phyloP scores from a whole-genome alignment of 30 jellyfish, hydroid and myxozoan genomes.

The Clytia hemisphaerica region DNA sequence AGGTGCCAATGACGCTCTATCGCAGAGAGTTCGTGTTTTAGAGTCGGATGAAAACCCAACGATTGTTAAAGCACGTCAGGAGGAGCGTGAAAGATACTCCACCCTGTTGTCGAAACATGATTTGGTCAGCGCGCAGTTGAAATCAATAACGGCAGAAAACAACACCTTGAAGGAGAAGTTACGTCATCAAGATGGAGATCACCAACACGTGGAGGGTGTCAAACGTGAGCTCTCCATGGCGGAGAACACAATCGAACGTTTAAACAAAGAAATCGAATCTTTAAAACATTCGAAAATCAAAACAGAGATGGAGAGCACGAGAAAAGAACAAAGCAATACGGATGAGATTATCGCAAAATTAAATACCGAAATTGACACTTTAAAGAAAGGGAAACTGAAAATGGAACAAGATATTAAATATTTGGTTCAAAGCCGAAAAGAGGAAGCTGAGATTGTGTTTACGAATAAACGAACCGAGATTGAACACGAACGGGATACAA shows the following conservation, averaged over 20 bases:
- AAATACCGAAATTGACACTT: constrained; percentile 29
- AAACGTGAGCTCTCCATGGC: neutral
- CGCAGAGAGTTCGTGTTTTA: neutral
- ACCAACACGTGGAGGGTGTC: constrained; percentile 12
- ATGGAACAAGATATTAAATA: constrained; percentile 17
- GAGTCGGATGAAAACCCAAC: neutral
- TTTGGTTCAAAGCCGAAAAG: constrained; percentile 12
- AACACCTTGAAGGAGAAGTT: constrained; percentile 6
- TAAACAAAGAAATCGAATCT: constrained; percentile 13
- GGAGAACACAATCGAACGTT: neutral
- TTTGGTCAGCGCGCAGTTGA: constrained; percentile 5
- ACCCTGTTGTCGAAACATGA: neutral
- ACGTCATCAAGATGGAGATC: neutral
- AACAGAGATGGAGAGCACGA: constrained; percentile 17
- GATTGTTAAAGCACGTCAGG: neutral
- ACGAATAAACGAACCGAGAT: constrained; percentile 5
- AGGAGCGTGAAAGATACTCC: constrained; percentile 10
- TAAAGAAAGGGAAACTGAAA: constrained; percentile 27
- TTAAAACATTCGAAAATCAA: neutral
- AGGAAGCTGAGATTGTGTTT: neutral
- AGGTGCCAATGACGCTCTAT: neutral
- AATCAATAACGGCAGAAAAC: constrained; percentile 7
- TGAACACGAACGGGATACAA: constrained; percentile 22
- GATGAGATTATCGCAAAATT: constrained; percentile 10
- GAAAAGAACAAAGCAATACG: constrained; percentile 20